Conservation (phyloP, 2,797 vertebrate genomes). For the Sebastes oblongus region DNA sequence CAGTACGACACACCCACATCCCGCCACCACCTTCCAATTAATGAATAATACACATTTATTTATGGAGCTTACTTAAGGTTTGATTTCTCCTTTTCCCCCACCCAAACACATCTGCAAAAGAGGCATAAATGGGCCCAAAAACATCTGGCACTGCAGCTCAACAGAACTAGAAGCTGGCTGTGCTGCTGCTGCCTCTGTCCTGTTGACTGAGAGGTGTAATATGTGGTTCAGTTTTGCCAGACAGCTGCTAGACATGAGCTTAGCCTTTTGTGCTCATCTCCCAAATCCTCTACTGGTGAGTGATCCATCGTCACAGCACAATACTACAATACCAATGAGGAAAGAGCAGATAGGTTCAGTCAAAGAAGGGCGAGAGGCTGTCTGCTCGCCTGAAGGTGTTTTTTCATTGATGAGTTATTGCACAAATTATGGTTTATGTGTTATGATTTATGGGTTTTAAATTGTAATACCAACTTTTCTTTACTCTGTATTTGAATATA, state of each 20-base stretch:
- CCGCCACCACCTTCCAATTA: neutral
- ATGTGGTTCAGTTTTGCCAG: conserved; percentile 3
- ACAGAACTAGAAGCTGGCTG: neutral
- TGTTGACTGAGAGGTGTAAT: neutral
- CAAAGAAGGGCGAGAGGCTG: neutral
- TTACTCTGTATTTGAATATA: neutral
- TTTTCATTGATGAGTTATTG: neutral
- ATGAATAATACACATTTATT: neutral
- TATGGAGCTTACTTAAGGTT: neutral
- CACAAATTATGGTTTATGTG: neutral
- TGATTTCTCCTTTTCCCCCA: neutral
- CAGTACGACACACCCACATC: neutral
- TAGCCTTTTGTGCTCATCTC: neutral
- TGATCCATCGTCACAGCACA: neutral
- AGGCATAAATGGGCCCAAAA: neutral
- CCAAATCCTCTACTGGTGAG: neutral
- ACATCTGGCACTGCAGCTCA: neutral
- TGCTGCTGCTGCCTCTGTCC: neutral
- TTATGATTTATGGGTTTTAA: neutral
- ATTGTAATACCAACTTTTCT: neutral
- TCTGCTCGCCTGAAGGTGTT: neutral
- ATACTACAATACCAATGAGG: neutral
- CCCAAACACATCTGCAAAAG: neutral
- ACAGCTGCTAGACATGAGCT: neutral
- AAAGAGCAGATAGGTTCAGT: neutral